Conservation (phyloP, 1,140 invertebrate genomes). For the Holotrichia oblita region DNA sequence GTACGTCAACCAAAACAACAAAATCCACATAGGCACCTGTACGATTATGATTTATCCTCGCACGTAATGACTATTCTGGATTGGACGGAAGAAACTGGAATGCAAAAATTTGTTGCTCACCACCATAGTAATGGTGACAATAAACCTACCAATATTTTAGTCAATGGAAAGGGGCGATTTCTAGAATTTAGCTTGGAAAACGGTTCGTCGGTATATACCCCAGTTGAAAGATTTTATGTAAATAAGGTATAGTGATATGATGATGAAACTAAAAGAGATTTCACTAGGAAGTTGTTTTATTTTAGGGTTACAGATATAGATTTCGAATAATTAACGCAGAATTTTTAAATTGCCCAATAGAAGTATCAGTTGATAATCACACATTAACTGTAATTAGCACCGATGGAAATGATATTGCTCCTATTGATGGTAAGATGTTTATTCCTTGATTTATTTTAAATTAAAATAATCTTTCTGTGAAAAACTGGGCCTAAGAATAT, state of each 20-base stretch:
- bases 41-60: constrained; percentile 76
- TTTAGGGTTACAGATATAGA: constrained; percentile 64
- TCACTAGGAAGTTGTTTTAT: constrained; percentile 50
- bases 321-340: constrained; percentile 69
- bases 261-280: neutral
- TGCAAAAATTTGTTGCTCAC: constrained; percentile 77
- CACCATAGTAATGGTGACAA: constrained; percentile 82
- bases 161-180: constrained; percentile 80
- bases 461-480: too few relatives aligned
- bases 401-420: constrained; percentile 65
- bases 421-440: constrained; percentile 46
- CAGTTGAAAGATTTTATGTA: constrained; percentile 55
- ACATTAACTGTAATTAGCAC: constrained; percentile 64
- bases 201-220: constrained; percentile 49
- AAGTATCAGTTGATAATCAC: constrained; percentile 66
- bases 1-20: constrained; percentile 68
- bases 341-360: constrained; percentile 65
- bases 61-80: constrained; percentile 80
- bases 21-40: constrained; percentile 69
- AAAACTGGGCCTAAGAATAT: too few relatives aligned
- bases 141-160: constrained; percentile 78
- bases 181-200: constrained; percentile 58
- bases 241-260: constrained; percentile 50
- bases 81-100: constrained; percentile 78
- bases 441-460: too few relatives aligned